Evolutionary conservation across 2,888 invertebrate genomes (phyloP).

Genomic region (Ennomos quercinarius): DNA sequence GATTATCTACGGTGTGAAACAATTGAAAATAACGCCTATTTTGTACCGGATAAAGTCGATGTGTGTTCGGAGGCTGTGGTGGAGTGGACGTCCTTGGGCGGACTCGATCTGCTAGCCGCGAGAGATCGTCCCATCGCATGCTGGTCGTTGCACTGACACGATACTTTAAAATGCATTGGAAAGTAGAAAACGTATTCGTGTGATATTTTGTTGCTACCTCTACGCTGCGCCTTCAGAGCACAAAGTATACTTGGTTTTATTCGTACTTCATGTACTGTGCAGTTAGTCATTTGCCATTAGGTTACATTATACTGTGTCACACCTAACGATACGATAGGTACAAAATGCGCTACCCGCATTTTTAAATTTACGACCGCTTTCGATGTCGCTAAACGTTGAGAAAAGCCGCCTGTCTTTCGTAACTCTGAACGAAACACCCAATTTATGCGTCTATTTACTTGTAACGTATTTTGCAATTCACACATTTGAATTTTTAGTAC

Average conservation of each 20-base stretch:
- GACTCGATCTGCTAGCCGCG: constrained; percentile 84
- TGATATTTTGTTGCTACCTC: constrained; percentile 57
- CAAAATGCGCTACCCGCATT: constrained; percentile 48
- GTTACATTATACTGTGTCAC: constrained; percentile 46
- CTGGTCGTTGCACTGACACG: constrained; percentile 84
- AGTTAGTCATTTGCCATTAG: constrained; percentile 49
- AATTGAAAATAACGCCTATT: constrained; percentile 54
- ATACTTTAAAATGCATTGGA: constrained; percentile 83
- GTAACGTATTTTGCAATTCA: constrained; percentile 59
- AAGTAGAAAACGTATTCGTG: constrained; percentile 77
- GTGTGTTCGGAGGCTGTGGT: constrained; percentile 55
- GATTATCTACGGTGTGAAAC: constrained; percentile 58
- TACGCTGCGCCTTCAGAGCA: constrained; percentile 13
- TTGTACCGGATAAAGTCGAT: constrained; percentile 52
- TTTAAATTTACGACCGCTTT: constrained; percentile 66
- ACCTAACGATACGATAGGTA: constrained; percentile 67
- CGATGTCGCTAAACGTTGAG: constrained; percentile 72
- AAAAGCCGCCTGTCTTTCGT: constrained; percentile 66
- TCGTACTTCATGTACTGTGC: constrained; percentile 26
- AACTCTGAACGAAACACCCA: constrained; percentile 58
- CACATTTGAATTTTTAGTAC: constrained; percentile 38
- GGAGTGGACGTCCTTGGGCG: constrained; percentile 84
- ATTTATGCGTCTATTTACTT: constrained; percentile 51
- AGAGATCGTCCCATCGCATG: constrained; percentile 80
- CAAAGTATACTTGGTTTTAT: constrained; percentile 36